Evolutionary conservation across 2,113 vertebrate species (phyloP), one percentile per base, ranked within the genome.

Genomic region (Xenopus borealis): DNA sequence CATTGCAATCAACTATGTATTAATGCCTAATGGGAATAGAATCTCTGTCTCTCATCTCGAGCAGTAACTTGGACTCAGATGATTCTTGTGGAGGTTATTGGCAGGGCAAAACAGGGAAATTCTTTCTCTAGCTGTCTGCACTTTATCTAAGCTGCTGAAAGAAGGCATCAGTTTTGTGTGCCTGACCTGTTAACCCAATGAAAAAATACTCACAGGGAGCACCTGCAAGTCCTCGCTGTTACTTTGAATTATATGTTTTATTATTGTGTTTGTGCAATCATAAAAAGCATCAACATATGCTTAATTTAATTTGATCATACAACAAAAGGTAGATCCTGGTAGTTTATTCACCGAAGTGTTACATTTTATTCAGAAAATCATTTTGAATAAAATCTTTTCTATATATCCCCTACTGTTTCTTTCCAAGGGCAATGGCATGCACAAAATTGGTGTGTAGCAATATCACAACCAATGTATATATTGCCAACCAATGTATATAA

Each of bases 121-220:
- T 67, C 53, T 61, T 74, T 70, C 68, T 44, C 19, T 70, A 40
- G n/a, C 18, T 58, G 45, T n/a, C 19, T 14, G 65, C 19, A 16
- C 20, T 74, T 66, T 59, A 46, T 66, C 52, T 59, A 20, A 30
- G 19, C 53, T 65, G 18, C 17, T 59, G 52, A 67, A 19, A 74
- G 72, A 59, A 67, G 64, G 18, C 65, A 59, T 66, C 63, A 46
- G 33, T 46, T 67, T 53, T 66, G 47, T 44, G 23, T 33, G 11
- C 12, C 12, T 55, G 50, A 47, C n/a, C 18, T 18, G 40, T 8
- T 33, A 33, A 33, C 12, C 27, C 23, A 33, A 13, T 3, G 27
- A 12, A 30, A 18, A 45, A 47, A 18, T 46, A 16, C 6, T 45
- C 11, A 67, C 12, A 11, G 16, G 5, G 17, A 18, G 18, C 45